Conservation (phyloP, 2,888 invertebrate genomes). For the Villa cingulata region DNA sequence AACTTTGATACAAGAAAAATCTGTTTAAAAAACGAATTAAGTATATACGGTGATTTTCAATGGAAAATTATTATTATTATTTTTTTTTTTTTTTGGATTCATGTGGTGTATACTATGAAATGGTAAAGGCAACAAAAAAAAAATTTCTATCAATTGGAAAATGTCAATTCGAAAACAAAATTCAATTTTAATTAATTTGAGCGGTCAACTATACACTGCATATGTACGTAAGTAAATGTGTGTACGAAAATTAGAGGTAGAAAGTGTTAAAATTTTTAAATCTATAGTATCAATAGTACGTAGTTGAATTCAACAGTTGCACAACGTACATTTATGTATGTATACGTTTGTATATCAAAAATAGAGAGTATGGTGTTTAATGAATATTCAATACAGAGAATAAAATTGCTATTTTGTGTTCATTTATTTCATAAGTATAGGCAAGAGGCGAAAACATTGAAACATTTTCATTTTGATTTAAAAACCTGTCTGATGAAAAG, state of each 20-base stretch:
- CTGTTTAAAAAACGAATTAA: too few relatives aligned
- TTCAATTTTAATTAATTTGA: conserved; percentile 18
- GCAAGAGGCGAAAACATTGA: conserved; percentile 1
- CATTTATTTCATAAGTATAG: background rate
- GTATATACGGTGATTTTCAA: too few relatives aligned
- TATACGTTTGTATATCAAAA: too few relatives aligned
- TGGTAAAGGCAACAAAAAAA: too few relatives aligned
- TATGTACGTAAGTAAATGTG: conserved; percentile 7
- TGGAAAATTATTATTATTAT: too few relatives aligned
- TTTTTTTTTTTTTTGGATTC: too few relatives aligned
- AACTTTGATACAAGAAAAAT: too few relatives aligned
- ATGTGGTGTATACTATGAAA: too few relatives aligned
- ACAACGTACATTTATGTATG: too few relatives aligned
- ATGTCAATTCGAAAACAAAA: conserved; percentile 17
- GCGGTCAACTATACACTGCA: conserved; percentile 7
- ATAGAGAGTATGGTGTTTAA: too few relatives aligned
- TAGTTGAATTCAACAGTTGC: background rate
- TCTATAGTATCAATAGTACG: conserved; percentile 7
- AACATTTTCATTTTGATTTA: conserved; percentile 12
- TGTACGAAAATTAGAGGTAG: too few relatives aligned
- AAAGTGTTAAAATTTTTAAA: conserved; percentile 10
- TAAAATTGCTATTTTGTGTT: background rate
- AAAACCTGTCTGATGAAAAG: conserved; percentile 5
- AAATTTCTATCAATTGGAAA: too few relatives aligned
- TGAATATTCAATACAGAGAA: background rate